Evolutionary conservation across 2,113 vertebrate genomes (phyloP).

Genomic region (Aegotheles bennettii): DNA sequence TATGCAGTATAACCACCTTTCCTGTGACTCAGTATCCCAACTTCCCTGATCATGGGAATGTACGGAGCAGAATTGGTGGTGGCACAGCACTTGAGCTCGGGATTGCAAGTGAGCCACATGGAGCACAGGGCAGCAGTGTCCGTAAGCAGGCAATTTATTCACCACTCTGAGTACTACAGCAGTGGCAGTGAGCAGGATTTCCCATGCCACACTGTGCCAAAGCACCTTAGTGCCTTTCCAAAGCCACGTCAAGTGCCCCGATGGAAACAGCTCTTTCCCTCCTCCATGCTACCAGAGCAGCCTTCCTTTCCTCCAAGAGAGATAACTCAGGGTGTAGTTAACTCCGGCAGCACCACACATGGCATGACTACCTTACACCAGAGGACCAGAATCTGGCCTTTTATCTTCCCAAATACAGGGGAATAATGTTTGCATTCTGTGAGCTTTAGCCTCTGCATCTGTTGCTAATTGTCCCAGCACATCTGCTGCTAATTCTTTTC

Average conservation of each 20-base stretch:
- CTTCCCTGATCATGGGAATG: rapidly evolving
- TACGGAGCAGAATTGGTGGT: rapidly evolving
- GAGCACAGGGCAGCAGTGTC: not conserved
- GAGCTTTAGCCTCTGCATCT: slow-evolving; percentile 62
- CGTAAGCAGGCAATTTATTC: not conserved
- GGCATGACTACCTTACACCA: not conserved
- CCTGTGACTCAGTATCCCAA: not conserved
- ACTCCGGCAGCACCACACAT: not conserved
- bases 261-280: not conserved
- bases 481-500: slow-evolving; percentile 65
- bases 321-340: not conserved
- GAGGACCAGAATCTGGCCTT: slow-evolving; percentile 23
- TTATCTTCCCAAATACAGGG: slow-evolving; percentile 33
- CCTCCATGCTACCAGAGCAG: not conserved
- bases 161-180: rapidly evolving
- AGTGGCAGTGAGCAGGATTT: not conserved
- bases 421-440: slow-evolving; percentile 40
- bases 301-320: not conserved
- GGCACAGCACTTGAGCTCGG: rapidly evolving
- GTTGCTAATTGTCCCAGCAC: slow-evolving; percentile 62
- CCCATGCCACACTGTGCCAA: not conserved
- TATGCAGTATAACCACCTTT: not conserved
- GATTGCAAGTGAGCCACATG: rapidly evolving
- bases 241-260: rapidly evolving
- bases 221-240: not conserved